Evolutionary conservation across 2,797 vertebrate genomes (phyloP), one percentile per base, ranked within the genome.

Genomic region (Spea hammondii): DNA sequence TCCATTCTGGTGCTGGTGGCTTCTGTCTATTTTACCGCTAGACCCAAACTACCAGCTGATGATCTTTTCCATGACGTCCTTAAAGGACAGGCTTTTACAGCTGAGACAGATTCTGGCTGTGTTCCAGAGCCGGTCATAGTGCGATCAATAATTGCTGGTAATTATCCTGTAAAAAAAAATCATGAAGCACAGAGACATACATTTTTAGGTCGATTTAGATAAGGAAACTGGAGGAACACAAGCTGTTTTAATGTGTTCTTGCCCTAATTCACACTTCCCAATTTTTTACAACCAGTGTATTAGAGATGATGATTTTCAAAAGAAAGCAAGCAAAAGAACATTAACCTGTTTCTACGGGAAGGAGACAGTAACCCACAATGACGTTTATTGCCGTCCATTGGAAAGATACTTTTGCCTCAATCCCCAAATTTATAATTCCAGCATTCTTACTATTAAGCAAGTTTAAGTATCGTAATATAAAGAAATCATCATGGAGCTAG

Each of bases 1-100:
- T 72, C 96, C 96, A 0, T 86, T 85, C 0, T 97, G 96, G 96
- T 96, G 95, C 86, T 97, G 96, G 96, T 97, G 96, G 96, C 91
- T 97, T 77, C 87, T 96, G 71, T 96, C 95, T 13, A 90, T 95
- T 54, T 91, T 97, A 71, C 95, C 95, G 80, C 90, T 97, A 69
- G 95, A 97, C 73, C 92, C 94, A 0, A 89, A 91, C 77, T 94
- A 93, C 86, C 94, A 97, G 85, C 94, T 94, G 83, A 93, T 83
- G 0, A 89, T 97, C 70, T 87, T 97, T 72, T 96, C 95, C 48
- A 90, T 91, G 84, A 92, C 89, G 0, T 95, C 95, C 0, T 92
- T 97, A 83, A 94, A 90, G 2, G 90, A 94, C 71, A 92, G 96
- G 5, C 88, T 96, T 50, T 86, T 86, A 77, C 95, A 96, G 85